Base-by-base conservation (phyloP, 1,140 invertebrate species). In the Antheraea pernyi region DNA sequence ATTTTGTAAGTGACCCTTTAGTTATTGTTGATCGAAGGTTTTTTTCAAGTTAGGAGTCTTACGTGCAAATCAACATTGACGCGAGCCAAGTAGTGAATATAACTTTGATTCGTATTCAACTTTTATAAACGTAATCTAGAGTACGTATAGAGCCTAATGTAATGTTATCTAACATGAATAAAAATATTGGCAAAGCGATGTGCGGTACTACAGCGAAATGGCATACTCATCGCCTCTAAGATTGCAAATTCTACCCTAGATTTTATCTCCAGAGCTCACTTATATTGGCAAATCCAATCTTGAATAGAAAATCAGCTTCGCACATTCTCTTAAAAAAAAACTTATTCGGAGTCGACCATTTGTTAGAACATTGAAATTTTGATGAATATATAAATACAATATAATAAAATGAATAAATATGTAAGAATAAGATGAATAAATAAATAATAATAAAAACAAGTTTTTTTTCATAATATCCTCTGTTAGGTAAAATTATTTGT, bases 211-310 rank as follows among this genome's bases (percentile, higher is more conserved):
- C n/a, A 53, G 42, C 13, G 53, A n/a, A 68, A 68, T 68, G 59
- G 59, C 58, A 59, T 60, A 46, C 59, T 68, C 48, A 36, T 62
- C 62, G 68, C 63, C 68, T 76, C 71, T 65, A 71, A 76, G 73
- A 74, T 76, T 76, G 75, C 75, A 74, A 76, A 76, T 74, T 73
- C 70, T 72, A 69, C 65, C 70, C 71, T 70, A 76, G 75, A 76
- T 76, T 76, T 76, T 74, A 73, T 74, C 69, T 69, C 48, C 16
- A 65, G 30, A 72, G 70, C 42, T 65, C 67, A 62, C 48, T 64
- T 61, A 73, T 73, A 71, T 72, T 69, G 64, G 70, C 66, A 68
- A 67, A 61, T 69, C 39, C 65, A 36, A 59, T 69, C 64, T 68
- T 69, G 73, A 71, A 71, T 66, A 67, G 65, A 68, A 69, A 53